phyloP scores from a whole-genome alignment of 2,797 vertebrate genomes.

The Sebastes cheni region DNA sequence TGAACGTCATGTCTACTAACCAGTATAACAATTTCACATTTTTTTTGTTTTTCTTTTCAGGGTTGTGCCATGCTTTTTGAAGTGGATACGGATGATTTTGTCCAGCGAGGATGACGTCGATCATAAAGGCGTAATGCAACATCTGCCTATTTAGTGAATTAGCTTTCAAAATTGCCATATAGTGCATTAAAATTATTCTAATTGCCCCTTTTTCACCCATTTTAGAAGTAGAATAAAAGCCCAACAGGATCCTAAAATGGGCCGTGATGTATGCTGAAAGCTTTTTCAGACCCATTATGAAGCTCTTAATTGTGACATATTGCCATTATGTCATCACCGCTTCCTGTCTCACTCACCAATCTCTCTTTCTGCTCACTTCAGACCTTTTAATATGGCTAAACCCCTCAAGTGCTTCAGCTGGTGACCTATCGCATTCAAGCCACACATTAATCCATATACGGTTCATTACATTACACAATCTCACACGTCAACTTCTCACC shows the following conservation, averaged over 20 bases:
- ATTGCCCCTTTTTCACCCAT: background rate
- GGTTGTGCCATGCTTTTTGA: background rate
- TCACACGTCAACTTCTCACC: background rate
- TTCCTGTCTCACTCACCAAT: background rate
- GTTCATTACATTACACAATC: background rate
- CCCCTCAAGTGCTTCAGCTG: background rate
- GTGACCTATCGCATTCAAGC: background rate
- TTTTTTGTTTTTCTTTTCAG: background rate
- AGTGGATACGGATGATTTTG: background rate
- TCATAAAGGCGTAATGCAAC: background rate
- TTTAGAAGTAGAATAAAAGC: background rate
- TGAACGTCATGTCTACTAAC: background rate
- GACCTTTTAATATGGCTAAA: background rate
- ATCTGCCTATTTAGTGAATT: background rate
- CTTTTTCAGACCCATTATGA: constrained; percentile 32
- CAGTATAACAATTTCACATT: background rate
- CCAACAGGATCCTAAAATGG: background rate
- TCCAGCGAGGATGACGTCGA: background rate
- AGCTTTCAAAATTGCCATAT: background rate
- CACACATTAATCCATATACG: background rate
- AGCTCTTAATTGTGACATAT: constrained; percentile 20
- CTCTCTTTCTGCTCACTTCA: background rate
- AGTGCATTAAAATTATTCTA: background rate
- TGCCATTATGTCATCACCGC: background rate
- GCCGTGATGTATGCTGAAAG: constrained; percentile 28